These are phyloP conservation scores for Seira ritae DNA, from an alignment of 2,888 invertebrate species.

Conservation along the genomic window DNA sequence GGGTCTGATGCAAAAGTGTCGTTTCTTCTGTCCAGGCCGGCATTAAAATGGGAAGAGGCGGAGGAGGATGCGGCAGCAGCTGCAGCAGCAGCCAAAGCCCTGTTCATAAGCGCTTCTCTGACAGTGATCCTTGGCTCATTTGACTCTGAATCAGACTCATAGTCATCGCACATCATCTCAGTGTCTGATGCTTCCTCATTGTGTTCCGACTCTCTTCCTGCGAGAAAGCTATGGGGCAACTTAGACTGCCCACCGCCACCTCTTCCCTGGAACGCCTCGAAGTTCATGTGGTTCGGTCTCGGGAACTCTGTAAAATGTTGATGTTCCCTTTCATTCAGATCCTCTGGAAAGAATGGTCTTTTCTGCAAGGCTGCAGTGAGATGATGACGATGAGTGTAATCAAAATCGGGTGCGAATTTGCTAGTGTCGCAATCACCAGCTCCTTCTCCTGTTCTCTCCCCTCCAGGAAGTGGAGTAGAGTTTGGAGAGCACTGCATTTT, in stretches of 20 bases:
- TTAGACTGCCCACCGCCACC: background rate
- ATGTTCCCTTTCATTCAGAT: slow-evolving; percentile 26
- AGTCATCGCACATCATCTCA: slow-evolving; percentile 66
- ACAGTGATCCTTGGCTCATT: slow-evolving; percentile 68
- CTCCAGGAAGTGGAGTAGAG: background rate
- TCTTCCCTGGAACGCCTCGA: slow-evolving; percentile 22
- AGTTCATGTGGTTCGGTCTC: slow-evolving; percentile 23
- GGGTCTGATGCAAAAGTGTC: slow-evolving; percentile 42
- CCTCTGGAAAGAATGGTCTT: slow-evolving; percentile 42
- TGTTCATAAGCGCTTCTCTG: slow-evolving; percentile 67
- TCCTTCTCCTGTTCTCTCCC: slow-evolving; percentile 17
- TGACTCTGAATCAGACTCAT: slow-evolving; percentile 67
- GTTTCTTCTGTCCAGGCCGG: slow-evolving; percentile 27
- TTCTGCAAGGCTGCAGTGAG: slow-evolving; percentile 40
- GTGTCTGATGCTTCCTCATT: slow-evolving; percentile 66
- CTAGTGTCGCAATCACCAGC: background rate
- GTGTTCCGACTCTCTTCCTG: slow-evolving; percentile 36
- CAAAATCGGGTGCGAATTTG: slow-evolving; percentile 30
- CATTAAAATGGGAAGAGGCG: slow-evolving; percentile 39
- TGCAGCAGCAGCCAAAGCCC: slow-evolving; percentile 66
- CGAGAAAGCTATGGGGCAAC: slow-evolving; percentile 31
- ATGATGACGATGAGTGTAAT: slow-evolving; percentile 45
- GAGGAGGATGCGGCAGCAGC: slow-evolving; percentile 46
- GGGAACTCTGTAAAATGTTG: slow-evolving; percentile 30
- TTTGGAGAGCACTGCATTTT: slow-evolving; percentile 58